Base-by-base conservation (phyloP, 2,888 invertebrate species). In the Dicranocentrus wangi region DNA sequence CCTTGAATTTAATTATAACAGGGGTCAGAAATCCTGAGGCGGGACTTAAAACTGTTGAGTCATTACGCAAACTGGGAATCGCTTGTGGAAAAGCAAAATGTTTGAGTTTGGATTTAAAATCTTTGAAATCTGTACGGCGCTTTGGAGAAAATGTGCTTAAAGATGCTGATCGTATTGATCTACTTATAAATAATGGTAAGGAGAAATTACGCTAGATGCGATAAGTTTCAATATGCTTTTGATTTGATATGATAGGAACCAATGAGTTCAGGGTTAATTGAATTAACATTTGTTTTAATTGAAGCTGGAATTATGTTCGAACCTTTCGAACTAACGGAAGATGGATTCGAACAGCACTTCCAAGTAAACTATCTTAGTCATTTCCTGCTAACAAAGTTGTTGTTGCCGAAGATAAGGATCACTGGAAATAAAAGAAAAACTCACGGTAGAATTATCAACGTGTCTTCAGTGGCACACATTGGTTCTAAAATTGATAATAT, bases 301-400 rank as follows among this genome's bases (percentile, higher is more conserved):
- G 3, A 5, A 93, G 96, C 97, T 87, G 97, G 96, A 39, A 92
- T 97, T 58, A 96, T 97, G 96, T 94, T 94, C 88, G 93, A 93
- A 8, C 94, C 95, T 27, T 94, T 92, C 86, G 90, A 91, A 71
- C 89, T 93, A 86, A 95, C 95, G 0, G 91, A 91, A 86, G 96
- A 97, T 88, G 95, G 95, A 0, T 93, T 92, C 87, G 97, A 97
- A 89, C 92, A 92, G 15, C 96, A 96, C 87, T 93, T 96, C 89
- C 93, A 93, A 69, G 93, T 94, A 7, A 97, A 97, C 89, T 95
- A 96, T 89, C 89, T 97, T 86, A 93, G 95, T 1, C 95, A 95
- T 89, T 95, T 95, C 87, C 90, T 94, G 87, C 90, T 96, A 87
- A 94, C 95, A 21, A 93, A 95, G 88, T 89, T 95, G 85, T 89